Conservation (phyloP, 2,888 invertebrate genomes). For the Lagria hirta region DNA sequence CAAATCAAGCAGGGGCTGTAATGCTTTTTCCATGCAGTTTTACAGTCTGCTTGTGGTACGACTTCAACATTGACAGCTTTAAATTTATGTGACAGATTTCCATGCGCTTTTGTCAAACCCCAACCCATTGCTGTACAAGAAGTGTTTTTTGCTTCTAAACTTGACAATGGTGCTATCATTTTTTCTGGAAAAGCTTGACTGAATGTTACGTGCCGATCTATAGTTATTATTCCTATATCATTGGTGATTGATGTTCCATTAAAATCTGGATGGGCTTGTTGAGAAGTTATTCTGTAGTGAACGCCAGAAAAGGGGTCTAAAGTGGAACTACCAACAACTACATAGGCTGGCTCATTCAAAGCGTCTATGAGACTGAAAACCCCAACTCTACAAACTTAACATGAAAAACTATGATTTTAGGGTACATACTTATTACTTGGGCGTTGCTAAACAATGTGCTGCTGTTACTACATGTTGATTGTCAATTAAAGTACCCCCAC, state of each 20-base stretch:
- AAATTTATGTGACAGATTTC: constrained; percentile 14
- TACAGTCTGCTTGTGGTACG: constrained; percentile 6
- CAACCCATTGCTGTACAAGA: constrained; percentile 16
- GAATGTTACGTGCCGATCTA: too few relatives aligned
- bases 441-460: constrained; percentile 14
- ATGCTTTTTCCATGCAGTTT: constrained; percentile 9
- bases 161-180: too few relatives aligned
- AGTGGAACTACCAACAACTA: constrained; percentile 12
- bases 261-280: constrained; percentile 4
- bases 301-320: constrained; percentile 9
- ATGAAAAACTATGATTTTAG: too few relatives aligned
- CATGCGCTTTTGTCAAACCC: constrained; percentile 14
- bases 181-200: constrained; percentile 13
- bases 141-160: too few relatives aligned
- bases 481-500: constrained; percentile 12
- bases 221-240: constrained; percentile 11
- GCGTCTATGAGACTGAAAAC: too few relatives aligned
- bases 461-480: constrained; percentile 8
- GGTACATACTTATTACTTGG: too few relatives aligned
- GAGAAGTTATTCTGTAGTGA: constrained; percentile 4
- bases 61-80: constrained; percentile 11
- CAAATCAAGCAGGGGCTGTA: constrained; percentile 12
- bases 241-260: constrained; percentile 2
- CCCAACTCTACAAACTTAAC: too few relatives aligned
- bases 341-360: constrained; percentile 9